Conservation (phyloP, 2,113 vertebrate species). For the Orientallactaga bullata region DNA sequence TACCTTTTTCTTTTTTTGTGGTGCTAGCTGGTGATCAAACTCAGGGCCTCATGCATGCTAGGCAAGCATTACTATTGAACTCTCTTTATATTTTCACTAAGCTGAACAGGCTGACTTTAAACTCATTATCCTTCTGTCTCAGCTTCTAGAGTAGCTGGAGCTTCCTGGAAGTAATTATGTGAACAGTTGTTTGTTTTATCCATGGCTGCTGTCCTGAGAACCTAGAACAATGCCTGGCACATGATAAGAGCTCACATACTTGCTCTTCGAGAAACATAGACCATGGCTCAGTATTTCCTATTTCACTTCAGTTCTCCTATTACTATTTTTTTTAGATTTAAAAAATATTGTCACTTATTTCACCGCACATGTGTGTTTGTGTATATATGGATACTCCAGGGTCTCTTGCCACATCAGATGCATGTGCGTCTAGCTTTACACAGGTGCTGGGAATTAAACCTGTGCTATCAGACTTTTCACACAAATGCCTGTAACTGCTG, state of each 20-base stretch:
- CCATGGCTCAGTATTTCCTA: not conserved
- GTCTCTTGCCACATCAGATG: too few relatives aligned
- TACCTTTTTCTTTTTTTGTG: too few relatives aligned
- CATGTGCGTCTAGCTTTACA: too few relatives aligned
- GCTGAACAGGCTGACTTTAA: not conserved
- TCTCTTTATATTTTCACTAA: not conserved
- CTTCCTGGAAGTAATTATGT: not conserved
- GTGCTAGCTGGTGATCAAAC: not conserved
- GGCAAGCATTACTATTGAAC: too few relatives aligned
- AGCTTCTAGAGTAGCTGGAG: not conserved
- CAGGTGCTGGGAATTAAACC: too few relatives aligned
- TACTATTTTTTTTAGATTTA: too few relatives aligned
- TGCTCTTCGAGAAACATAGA: not conserved
- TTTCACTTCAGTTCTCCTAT: not conserved
- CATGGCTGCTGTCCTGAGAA: not conserved
- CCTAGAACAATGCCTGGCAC: not conserved
- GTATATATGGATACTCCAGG: too few relatives aligned
- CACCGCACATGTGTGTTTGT: too few relatives aligned
- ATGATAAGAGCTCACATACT: not conserved
- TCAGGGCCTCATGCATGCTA: too few relatives aligned
- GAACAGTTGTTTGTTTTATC: slow-evolving; percentile 14
- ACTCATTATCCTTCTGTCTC: not conserved
- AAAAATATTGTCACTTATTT: too few relatives aligned
- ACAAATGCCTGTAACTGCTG: too few relatives aligned
- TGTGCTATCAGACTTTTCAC: too few relatives aligned